Evolutionary conservation across 2,888 invertebrate species (phyloP), one percentile per base, ranked within the genome.

Genomic region (Pammene aurita): DNA sequence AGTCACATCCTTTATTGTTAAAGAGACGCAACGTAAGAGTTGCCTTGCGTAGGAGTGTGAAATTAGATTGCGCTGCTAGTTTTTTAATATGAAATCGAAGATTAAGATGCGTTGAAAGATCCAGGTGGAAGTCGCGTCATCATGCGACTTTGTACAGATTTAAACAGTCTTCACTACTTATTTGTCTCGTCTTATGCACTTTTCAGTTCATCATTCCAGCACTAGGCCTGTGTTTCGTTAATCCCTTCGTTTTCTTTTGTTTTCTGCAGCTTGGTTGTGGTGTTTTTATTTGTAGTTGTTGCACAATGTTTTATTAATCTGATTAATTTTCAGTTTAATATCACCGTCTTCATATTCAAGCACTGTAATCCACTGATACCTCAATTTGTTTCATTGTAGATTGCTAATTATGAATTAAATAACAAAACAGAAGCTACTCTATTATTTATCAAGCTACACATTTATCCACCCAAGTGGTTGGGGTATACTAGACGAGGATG

Each of bases 191-290:
- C n/a, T 5, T 26, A 46, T 48, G 10, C 69, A 60, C 41, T 54
- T 54, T 54, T 69, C 18, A 58, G 44, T 44, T 58, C 63, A 68
- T 35, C 41, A 42, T 54, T 65, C 48, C 64, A 65, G 69, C 68
- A 52, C 58, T 13, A 48, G 72, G 73, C 74, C 77, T 78, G 80
- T 48, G 42, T 62, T 62, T 42, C 35, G 50, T 57, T 44, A 16
- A n/a, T 63, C 16, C 61, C 34, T 34, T 63, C 73, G 76, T 76
- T 72, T 77, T 72, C 65, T 67, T 62, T 73, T 71, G 54, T 72
- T 57, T 67, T 68, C 76, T 75, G 60, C 75, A 67, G 83, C 82
- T 82, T 84, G 83, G 81, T 62, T 82, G 77, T 83, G 83, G 81
- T 79, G 72, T 77, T 67, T 18, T 76, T 72, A 38, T 7, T 48